These are phyloP conservation scores for Saguinus imperator DNA, from an alignment of 2,113 vertebrate species.

Conservation along the genomic window DNA sequence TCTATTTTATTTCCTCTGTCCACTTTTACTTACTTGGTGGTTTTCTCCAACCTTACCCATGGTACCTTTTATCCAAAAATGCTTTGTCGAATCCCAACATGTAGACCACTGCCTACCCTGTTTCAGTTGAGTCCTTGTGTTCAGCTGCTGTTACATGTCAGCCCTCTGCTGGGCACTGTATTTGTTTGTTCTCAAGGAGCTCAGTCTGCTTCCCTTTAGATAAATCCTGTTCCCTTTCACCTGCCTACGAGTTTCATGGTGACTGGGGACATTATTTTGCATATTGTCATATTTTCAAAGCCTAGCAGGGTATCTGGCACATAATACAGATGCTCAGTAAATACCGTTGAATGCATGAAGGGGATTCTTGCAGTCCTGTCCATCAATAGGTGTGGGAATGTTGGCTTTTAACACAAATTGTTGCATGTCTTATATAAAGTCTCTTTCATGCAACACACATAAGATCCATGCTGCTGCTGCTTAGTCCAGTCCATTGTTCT, in stretches of 20 bases:
- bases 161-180: neutral
- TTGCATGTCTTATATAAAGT: neutral
- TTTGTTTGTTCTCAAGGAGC: neutral
- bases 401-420: neutral
- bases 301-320: neutral
- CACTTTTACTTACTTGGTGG: neutral
- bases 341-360: neutral
- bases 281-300: neutral
- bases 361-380: neutral
- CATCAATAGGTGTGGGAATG: no score
- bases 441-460: neutral
- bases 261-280: neutral
- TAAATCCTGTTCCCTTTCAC: neutral
- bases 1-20: neutral
- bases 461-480: neutral
- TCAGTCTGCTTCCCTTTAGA: neutral
- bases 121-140: neutral
- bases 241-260: fast-evolving
- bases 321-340: neutral
- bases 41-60: neutral
- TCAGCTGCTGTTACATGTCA: neutral
- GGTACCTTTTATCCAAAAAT: neutral
- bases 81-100: neutral
- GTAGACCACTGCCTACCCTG: neutral
- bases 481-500: neutral